These are phyloP conservation scores for Eristalis pertinax DNA, from an alignment of 2,888 invertebrate species.

Conservation along the genomic window DNA sequence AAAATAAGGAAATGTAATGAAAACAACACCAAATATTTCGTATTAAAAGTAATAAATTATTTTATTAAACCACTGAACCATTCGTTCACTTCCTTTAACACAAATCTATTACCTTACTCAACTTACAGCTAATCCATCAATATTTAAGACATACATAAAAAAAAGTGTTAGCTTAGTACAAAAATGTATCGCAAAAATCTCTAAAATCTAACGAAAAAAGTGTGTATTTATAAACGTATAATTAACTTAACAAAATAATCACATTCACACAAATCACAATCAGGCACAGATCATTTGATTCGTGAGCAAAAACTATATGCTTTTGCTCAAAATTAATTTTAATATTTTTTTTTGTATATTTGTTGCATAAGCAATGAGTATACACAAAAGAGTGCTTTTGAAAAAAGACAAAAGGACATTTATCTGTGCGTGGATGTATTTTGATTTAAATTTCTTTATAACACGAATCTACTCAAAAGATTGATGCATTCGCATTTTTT, in stretches of 20 bases:
- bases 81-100: constrained; percentile 28
- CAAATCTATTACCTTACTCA: constrained; percentile 4
- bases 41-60: constrained; percentile 52
- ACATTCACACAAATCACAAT: constrained; percentile 18
- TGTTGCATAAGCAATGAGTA: too few relatives aligned
- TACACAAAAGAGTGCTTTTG: neutral
- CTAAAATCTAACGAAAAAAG: constrained; percentile 28
- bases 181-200: constrained; percentile 47
- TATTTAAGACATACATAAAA: constrained; percentile 32
- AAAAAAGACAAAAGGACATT: neutral
- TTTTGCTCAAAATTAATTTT: neutral
- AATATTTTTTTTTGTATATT: too few relatives aligned
- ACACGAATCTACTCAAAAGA: constrained; percentile 26
- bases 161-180: constrained; percentile 32
- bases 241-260: constrained; percentile 14
- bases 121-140: constrained; percentile 24
- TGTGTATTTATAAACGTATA: constrained; percentile 4
- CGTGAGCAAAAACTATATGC: neutral
- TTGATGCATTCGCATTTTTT: neutral
- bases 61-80: constrained; percentile 36
- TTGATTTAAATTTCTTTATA: neutral
- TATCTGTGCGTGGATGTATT: neutral
- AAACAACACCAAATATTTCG: neutral
- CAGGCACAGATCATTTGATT: neutral
- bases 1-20: too few relatives aligned